phyloP scores from a whole-genome alignment of 1,140 invertebrate genomes.

The Oscheius sp. region DNA sequence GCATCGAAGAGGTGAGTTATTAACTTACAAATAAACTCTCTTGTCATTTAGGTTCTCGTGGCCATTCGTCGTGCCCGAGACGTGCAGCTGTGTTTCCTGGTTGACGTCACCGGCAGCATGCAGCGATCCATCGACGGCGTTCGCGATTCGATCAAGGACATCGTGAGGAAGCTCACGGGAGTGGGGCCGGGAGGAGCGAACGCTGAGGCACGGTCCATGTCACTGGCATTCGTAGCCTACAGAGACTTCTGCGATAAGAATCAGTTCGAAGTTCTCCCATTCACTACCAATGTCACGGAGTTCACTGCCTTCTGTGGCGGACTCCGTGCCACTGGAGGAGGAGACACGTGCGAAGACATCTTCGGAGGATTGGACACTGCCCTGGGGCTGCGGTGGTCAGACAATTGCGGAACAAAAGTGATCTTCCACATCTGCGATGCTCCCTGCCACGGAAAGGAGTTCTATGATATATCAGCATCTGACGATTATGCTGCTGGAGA shows the following conservation, averaged over 20 bases:
- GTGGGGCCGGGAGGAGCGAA: background rate
- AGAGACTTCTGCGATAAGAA: background rate
- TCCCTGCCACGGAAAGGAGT: slow-evolving; percentile 16
- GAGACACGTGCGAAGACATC: slow-evolving; percentile 17
- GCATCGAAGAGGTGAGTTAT: slow-evolving; percentile 5
- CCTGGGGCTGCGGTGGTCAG: slow-evolving; percentile 4
- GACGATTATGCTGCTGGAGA: slow-evolving; percentile 18
- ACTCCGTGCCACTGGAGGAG: background rate
- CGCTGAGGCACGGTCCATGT: background rate
- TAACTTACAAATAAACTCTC: background rate
- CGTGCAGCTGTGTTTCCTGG: slow-evolving; percentile 11
- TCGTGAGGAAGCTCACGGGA: background rate
- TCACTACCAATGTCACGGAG: background rate
- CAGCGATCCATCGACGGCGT: background rate
- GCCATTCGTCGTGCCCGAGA: background rate
- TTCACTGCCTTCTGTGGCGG: background rate
- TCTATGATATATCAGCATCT: background rate
- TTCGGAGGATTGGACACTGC: slow-evolving; percentile 19
- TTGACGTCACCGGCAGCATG: slow-evolving; percentile 26
- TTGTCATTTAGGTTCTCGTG: background rate
- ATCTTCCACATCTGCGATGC: slow-evolving; percentile 23
- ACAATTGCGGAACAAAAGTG: slow-evolving; percentile 14
- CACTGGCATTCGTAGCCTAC: slow-evolving; percentile 8
- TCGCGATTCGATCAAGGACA: background rate
- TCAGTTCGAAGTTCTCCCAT: slow-evolving; percentile 1